These are phyloP conservation scores for Notoglanidium macrostoma DNA, from an alignment of 2,797 vertebrate species.

Conservation along the genomic window DNA sequence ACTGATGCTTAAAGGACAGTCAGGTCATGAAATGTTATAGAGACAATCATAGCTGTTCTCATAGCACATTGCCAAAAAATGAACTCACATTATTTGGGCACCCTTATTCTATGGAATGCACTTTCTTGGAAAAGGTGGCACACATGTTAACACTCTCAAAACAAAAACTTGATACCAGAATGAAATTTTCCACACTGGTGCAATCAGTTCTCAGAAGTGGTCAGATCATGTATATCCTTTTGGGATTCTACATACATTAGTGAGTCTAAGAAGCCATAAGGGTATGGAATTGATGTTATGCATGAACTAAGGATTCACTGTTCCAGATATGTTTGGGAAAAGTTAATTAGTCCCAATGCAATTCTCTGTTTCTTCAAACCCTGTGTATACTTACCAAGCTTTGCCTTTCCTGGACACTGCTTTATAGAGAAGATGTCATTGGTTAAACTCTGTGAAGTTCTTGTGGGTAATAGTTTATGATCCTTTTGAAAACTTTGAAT, in stretches of 20 bases:
- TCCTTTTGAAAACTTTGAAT: slow-evolving; percentile 6
- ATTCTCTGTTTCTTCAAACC: background rate
- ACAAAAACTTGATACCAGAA: slow-evolving; percentile 28
- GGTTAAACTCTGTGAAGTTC: slow-evolving; percentile 16
- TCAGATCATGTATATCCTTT: background rate
- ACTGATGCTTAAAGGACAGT: background rate
- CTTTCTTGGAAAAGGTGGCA: slow-evolving; percentile 14
- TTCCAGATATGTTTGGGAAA: slow-evolving; percentile 36
- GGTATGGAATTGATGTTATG: slow-evolving; percentile 24
- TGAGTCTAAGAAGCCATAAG: background rate
- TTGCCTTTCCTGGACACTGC: background rate
- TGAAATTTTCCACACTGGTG: slow-evolving; percentile 5
- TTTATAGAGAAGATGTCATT: background rate
- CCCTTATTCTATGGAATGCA: background rate
- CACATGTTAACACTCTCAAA: slow-evolving; percentile 34
- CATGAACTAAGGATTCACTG: slow-evolving; percentile 24
- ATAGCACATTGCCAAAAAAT: slow-evolving; percentile 1
- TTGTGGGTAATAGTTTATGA: slow-evolving; percentile 1
- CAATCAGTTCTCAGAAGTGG: slow-evolving; percentile 2
- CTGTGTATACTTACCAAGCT: slow-evolving; percentile 14
- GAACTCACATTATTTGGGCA: background rate
- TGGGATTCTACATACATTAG: slow-evolving; percentile 14
- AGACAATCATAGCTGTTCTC: slow-evolving; percentile 8
- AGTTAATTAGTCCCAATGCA: slow-evolving; percentile 29
- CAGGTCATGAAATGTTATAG: background rate